Conservation (phyloP, 2,797 vertebrate species). For the Steatocranus sp. region DNA sequence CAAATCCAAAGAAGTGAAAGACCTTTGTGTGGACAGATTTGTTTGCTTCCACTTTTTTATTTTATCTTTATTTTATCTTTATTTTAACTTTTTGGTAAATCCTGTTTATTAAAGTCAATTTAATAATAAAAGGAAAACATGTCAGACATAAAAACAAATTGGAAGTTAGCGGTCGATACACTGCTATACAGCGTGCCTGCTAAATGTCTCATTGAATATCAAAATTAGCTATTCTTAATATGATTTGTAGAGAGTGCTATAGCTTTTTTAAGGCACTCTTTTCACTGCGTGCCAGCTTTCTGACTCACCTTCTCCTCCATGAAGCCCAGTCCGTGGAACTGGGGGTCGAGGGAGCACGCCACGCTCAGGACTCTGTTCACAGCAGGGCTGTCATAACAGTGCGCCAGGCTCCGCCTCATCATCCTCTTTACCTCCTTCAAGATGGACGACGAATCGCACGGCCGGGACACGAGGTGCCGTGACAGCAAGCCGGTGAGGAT, state of each 20-base stretch:
- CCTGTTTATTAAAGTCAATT: rapidly evolving
- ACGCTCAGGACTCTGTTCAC: conserved; percentile 71
- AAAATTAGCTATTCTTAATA: rapidly evolving
- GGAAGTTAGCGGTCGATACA: neutral
- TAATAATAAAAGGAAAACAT: neutral
- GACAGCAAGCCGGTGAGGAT: conserved; percentile 75
- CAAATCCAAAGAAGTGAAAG: neutral
- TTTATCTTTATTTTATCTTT: neutral
- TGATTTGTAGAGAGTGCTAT: neutral
- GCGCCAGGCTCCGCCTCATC: conserved; percentile 60
- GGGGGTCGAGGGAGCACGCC: conserved; percentile 76
- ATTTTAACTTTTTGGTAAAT: neutral
- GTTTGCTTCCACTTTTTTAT: neutral
- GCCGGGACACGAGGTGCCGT: conserved; percentile 66
- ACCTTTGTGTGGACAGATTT: neutral
- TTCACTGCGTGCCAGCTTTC: neutral
- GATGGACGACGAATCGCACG: conserved; percentile 53
- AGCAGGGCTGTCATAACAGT: conserved; percentile 57
- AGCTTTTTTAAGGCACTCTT: neutral
- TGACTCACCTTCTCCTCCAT: conserved; percentile 65
- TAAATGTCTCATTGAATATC: neutral
- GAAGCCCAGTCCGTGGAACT: conserved; percentile 76
- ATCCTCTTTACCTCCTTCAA: conserved; percentile 66
- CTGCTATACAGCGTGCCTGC: rapidly evolving
- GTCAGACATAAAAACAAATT: neutral